Conservation (phyloP, 1,140 invertebrate species). For the Leptestheria dahalacensis region DNA sequence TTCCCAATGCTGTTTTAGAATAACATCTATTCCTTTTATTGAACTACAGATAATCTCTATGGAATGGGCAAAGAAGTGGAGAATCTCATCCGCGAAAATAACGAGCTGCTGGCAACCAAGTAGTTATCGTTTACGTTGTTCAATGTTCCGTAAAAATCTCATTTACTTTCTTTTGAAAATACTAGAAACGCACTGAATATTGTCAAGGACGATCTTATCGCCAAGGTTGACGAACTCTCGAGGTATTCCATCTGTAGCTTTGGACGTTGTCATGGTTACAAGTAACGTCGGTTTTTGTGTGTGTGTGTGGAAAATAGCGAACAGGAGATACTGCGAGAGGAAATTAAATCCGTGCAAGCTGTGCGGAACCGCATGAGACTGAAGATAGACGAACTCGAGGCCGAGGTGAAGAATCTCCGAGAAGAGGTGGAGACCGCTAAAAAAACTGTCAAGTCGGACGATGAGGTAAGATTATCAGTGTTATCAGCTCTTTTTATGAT, state of each 20-base stretch:
- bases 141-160: not conserved
- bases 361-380: constrained; percentile 64
- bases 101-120: constrained; percentile 95
- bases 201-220: constrained; percentile 98
- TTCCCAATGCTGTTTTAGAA: not conserved
- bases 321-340: constrained; percentile 86
- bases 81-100: constrained; percentile 97
- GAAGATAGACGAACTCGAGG: constrained; percentile 69
- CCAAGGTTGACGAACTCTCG: constrained; percentile 84
- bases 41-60: constrained; percentile 30
- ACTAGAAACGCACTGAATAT: constrained; percentile 94
- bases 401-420: constrained; percentile 61
- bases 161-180: constrained; percentile 14
- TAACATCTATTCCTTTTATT: constrained; percentile 16
- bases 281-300: not conserved
- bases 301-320: no score
- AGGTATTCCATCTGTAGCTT: no score
- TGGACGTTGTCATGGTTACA: not conserved
- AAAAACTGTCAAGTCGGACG: constrained; percentile 41
- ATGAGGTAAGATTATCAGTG: constrained; percentile 30
- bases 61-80: constrained; percentile 99
- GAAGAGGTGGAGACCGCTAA: constrained; percentile 50
- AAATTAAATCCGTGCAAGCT: constrained; percentile 68
- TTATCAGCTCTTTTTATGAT: not conserved
- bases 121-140: constrained; percentile 34